Evolutionary conservation across 2,797 vertebrate genomes (phyloP), one percentile per base, ranked within the genome.

Genomic region (Kryptolebias ocellatus): DNA sequence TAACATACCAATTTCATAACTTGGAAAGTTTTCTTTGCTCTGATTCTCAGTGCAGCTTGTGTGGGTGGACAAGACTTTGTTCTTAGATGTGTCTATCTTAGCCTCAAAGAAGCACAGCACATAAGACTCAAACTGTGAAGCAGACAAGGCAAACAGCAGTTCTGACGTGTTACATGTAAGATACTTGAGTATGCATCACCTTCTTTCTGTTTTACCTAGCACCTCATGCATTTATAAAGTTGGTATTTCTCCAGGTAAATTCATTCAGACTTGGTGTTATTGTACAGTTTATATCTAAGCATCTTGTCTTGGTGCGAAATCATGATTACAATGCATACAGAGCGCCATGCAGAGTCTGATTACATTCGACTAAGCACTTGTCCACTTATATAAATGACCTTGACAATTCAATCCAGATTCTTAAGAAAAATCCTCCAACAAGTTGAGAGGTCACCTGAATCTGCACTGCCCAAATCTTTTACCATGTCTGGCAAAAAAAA

Each of bases 1-100:
- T 69, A 50, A 75, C 64, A 76, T 80, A 53, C 78, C 60, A 73
- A 5, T 80, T 70, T 74, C 52, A 70, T 63, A 72, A 76, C 49
- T 64, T 76, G 28, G 10, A 20, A 51, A 67, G 53, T 67, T 80
- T 71, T 20, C 46, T 74, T 67, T 60, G 60, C 54, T 66, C 31
- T 34, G 57, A 46, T 53, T 52, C 15, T 85, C 44, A 50, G 27
- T 46, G 18, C 17, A 54, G 55, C 55, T 63, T 70, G 56, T 62
- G 70, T 80, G 69, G 53, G 59, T 56, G 68, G 79, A 62, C 68
- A 50, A 63, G 17, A 14, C 52, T 76, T 1, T 68, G 39, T 72
- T 54, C 51, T 45, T 5, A 46, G 42, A 63, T 58, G 52, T 81
- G 62, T 76, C 18, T 50, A 61, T 42, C 55, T 49, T 45, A 54